These are phyloP conservation scores for Pheosia tremula DNA, from an alignment of 2,888 invertebrate genomes.

Conservation along the genomic window DNA sequence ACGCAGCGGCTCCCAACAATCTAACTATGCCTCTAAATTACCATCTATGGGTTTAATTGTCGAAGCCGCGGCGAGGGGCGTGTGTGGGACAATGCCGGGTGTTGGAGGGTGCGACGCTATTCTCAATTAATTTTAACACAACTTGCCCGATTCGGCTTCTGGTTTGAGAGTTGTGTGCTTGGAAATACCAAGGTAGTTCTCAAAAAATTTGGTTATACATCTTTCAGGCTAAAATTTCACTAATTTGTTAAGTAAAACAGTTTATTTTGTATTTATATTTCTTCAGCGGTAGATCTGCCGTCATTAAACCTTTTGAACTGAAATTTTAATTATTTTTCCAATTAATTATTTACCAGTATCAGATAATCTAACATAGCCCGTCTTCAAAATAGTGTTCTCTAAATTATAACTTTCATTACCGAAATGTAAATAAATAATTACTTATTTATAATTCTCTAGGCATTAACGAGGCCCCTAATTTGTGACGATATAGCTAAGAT, in stretches of 20 bases:
- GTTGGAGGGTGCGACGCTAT: constrained; percentile 26
- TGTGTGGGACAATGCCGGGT: constrained; percentile 29
- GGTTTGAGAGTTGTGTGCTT: constrained; percentile 12
- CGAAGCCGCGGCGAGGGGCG: constrained; percentile 3
- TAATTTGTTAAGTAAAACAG: neutral
- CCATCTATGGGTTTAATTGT: constrained; percentile 32
- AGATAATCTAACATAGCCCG: too few species aligned
- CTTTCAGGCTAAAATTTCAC: neutral
- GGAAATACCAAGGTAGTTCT: neutral
- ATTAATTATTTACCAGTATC: too few species aligned
- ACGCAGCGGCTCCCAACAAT: constrained; percentile 34
- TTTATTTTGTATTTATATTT: neutral
- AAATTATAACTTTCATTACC: too few species aligned
- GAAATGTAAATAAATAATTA: too few species aligned
- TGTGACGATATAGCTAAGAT: constrained; percentile 6
- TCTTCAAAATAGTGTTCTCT: too few species aligned
- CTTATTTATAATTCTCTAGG: too few species aligned
- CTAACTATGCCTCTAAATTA: constrained; percentile 41
- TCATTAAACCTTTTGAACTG: too few species aligned
- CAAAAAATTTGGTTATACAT: neutral
- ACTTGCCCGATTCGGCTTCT: constrained; percentile 32
- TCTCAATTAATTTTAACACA: constrained; percentile 45
- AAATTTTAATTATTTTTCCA: too few species aligned
- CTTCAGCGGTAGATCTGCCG: too few species aligned
- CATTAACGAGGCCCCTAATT: too few species aligned